These are phyloP conservation scores for Pocota personata DNA, from an alignment of 2,888 invertebrate genomes.

Conservation along the genomic window DNA sequence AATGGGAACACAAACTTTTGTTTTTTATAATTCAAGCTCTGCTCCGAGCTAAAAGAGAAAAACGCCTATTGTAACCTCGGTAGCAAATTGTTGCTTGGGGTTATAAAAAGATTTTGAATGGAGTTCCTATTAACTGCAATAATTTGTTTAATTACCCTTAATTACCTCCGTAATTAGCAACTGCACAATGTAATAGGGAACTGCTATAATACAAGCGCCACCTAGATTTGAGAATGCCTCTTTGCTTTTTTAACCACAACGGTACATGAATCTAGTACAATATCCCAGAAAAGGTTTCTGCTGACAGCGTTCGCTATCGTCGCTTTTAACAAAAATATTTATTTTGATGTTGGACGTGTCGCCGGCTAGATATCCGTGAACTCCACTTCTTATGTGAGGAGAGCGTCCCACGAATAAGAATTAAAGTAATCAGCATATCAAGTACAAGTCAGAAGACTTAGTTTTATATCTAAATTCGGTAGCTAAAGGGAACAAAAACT, in stretches of 20 bases:
- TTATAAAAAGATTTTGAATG: no score
- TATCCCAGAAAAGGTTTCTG: neutral
- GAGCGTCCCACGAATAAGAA: neutral
- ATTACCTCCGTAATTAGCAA: no score
- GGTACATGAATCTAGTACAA: constrained; percentile 16
- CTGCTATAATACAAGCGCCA: neutral
- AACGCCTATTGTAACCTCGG: no score
- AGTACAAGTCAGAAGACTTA: neutral
- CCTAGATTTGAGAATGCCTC: neutral
- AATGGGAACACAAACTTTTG: no score
- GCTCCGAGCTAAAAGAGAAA: no score
- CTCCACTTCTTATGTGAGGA: neutral
- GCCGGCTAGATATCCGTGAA: neutral
- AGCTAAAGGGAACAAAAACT: neutral
- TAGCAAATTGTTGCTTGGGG: no score
- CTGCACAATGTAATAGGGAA: no score
- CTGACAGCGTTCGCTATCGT: constrained; percentile 23
- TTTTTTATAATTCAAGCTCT: no score
- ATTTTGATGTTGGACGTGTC: constrained; percentile 8
- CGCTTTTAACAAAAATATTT: constrained; percentile 30
- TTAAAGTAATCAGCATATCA: neutral
- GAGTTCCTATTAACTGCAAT: no score
- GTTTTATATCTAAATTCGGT: neutral
- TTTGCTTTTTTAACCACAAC: neutral
- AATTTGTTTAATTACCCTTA: no score